A percentile compares a stretch with the other conserved stretches of the same genome.
Conservation (phyloP, 1,140 invertebrate genomes). For the Agrypnia vestita region DNA sequence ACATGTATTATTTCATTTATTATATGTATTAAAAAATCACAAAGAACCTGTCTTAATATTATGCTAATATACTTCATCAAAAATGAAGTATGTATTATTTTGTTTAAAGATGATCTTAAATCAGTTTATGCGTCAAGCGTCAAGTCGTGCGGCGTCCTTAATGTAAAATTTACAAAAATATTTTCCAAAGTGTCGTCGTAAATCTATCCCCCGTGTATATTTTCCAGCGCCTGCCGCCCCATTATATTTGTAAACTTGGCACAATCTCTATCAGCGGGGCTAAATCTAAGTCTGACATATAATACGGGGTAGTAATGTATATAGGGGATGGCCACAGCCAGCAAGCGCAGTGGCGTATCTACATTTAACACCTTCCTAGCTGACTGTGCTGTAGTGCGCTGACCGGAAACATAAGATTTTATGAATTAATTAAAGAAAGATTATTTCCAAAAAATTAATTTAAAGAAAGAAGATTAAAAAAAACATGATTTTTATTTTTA, state of each 20-base stretch:
- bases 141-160: conserved; percentile 19
- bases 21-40: too few species aligned
- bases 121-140: not conserved
- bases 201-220: conserved; percentile 26
- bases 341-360: not conserved
- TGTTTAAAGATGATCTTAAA: not conserved
- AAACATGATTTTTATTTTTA: too few species aligned
- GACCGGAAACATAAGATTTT: conserved; percentile 15
- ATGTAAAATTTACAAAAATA: conserved; percentile 20
- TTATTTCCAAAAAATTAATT: too few species aligned
- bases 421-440: too few species aligned
- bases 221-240: conserved; percentile 1
- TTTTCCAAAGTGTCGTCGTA: conserved; percentile 14
- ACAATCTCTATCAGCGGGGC: conserved; percentile 27
- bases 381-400: conserved; percentile 13
- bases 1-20: too few species aligned
- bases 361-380: not conserved
- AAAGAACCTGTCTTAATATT: too few species aligned
- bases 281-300: conserved; percentile 37
- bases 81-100: not conserved
- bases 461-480: too few species aligned
- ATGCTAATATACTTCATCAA: not conserved
- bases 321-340: not conserved
- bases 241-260: conserved; percentile 41
- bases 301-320: not conserved